Evolutionary conservation across 2,888 invertebrate species (phyloP), one percentile per base, ranked within the genome.

Genomic region (Criorhina ranunculi): DNA sequence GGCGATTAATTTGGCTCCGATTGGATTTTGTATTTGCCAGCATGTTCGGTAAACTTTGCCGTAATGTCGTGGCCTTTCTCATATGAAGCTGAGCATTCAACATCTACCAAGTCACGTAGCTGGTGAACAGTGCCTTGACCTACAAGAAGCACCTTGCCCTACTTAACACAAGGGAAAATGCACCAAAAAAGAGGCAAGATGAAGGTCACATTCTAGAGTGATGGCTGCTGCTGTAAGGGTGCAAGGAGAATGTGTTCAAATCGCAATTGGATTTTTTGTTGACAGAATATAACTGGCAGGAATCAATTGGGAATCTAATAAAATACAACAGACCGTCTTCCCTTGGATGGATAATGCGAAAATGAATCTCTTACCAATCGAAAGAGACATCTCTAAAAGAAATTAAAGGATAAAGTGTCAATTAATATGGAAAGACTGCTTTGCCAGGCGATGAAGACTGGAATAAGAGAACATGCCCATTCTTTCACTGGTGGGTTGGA

Each of bases 1-100:
- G 73, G 37, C 57, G 62, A 78, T 79, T 83, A 79, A 79, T 83
- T 73, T 83, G 83, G 83, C 78, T 73, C 7, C 40, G 51, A 78
- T 73, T 73, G 73, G 29, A 69, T 83, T 79, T 64, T 46, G 59
- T 79, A 79, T 83, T 83, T 83, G 51, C 83, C 57, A 31, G 49
- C 82, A 78, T 83, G 77, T 62, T 78, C 76, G 64, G 81, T 57
- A 83, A 72, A 83, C 77, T 60, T 67, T 57, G 55, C 55, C 51
- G 44, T 59, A 73, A 73, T 72, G 24, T 49, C 40, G 40, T 67
- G 40, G 53, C 33, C 11, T 55, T 60, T 37, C 42, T 12, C 15
- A 35, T n/a, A 33, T 33, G 46, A 40, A n/a, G 17, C 7, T 35
- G 44, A 37, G 60, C 12, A 33, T 66, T 57, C 60, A 12, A 46